A percentile compares a stretch with the other conserved stretches of the same genome.
These are phyloP conservation scores for Aphaenogaster rudis DNA, from an alignment of 1,140 invertebrate genomes.

Conservation along the genomic window DNA sequence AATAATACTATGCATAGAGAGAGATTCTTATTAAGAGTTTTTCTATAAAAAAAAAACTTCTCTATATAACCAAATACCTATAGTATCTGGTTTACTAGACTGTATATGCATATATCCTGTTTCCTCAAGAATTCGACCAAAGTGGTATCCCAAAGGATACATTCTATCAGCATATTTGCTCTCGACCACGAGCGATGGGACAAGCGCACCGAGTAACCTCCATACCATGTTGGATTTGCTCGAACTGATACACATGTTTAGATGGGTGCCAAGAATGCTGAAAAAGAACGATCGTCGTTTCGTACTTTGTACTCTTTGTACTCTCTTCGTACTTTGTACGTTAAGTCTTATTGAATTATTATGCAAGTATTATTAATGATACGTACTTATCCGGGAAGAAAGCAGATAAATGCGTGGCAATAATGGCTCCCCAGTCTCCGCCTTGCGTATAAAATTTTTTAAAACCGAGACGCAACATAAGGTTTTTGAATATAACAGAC, in stretches of 20 bases:
- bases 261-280: constrained; percentile 88
- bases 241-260: constrained; percentile 88
- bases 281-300: constrained; percentile 76
- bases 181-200: constrained; percentile 88
- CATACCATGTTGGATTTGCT: constrained; percentile 82
- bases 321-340: not conserved
- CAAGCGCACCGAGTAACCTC: constrained; percentile 87
- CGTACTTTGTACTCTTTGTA: no score
- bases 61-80: constrained; percentile 88
- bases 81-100: constrained; percentile 96
- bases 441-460: constrained; percentile 94
- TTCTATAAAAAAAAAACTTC: constrained; percentile 6
- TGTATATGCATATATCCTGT: constrained; percentile 95
- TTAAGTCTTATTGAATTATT: not conserved
- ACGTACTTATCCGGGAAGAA: constrained; percentile 90
- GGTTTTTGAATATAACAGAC: constrained; percentile 92
- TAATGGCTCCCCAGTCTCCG: constrained; percentile 93
- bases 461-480: constrained; percentile 94
- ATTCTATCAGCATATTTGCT: constrained; percentile 88
- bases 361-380: not conserved
- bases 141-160: constrained; percentile 88
- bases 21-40: not conserved
- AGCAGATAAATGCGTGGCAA: constrained; percentile 88
- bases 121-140: constrained; percentile 89
- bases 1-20: not conserved